A percentile compares a stretch with the other conserved stretches of the same genome.
Evolutionary conservation across 1,140 invertebrate genomes (phyloP).

Genomic region (Leptinotarsa defecta): DNA sequence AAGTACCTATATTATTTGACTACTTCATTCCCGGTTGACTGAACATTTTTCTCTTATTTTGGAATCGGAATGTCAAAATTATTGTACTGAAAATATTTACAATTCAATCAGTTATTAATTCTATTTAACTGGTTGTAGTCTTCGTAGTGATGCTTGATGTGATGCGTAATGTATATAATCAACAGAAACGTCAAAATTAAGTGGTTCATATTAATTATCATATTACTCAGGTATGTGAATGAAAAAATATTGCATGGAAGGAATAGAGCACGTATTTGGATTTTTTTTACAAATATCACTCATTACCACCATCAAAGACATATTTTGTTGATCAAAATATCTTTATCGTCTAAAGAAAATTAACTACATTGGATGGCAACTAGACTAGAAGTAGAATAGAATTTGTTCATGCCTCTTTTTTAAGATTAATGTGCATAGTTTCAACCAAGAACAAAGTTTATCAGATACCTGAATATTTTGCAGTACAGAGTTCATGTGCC

Average conservation of each 20-base stretch:
- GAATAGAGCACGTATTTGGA: not conserved
- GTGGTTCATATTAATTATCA: not conserved
- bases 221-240: not conserved
- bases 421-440: too few relatives aligned
- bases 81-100: too few relatives aligned
- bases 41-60: not conserved
- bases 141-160: too few relatives aligned
- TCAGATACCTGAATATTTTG: not conserved
- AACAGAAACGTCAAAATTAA: conserved; percentile 3
- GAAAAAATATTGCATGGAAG: not conserved
- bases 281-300: not conserved
- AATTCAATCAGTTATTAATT: too few relatives aligned
- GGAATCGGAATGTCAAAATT: not conserved
- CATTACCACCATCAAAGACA: not conserved
- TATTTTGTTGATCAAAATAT: too few relatives aligned
- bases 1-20: conserved; percentile 1
- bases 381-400: too few relatives aligned
- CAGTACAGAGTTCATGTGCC: not conserved
- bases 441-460: not conserved
- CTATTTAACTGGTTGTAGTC: too few relatives aligned
- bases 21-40: not conserved
- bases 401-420: too few relatives aligned
- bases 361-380: too few relatives aligned
- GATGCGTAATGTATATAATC: too few relatives aligned
- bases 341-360: too few relatives aligned